Conservation (phyloP, 2,113 vertebrate genomes). For the Actenoides hombroni region DNA sequence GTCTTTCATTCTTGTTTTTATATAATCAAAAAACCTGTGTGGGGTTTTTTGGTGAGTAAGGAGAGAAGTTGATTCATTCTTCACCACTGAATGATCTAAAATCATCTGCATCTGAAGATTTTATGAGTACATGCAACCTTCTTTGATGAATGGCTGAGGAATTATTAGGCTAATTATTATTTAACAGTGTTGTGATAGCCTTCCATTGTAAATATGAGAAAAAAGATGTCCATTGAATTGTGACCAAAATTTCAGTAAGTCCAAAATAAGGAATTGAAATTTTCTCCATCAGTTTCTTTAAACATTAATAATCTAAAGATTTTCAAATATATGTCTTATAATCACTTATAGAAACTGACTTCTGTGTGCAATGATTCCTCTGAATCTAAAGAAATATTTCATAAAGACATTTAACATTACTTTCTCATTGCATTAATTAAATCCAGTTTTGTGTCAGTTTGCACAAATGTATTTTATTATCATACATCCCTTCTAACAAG, state of each 20-base stretch:
- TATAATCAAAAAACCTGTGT: rapidly evolving
- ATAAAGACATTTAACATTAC: background rate
- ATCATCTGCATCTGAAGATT: background rate
- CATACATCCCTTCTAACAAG: background rate
- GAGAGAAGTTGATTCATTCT: background rate
- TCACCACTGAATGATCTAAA: background rate
- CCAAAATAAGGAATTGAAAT: background rate
- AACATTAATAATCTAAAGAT: background rate
- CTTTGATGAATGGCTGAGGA: background rate
- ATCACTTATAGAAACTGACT: background rate
- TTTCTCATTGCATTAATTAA: background rate
- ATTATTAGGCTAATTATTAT: background rate
- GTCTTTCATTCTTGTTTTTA: background rate
- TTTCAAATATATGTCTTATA: background rate
- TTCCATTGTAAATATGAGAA: background rate
- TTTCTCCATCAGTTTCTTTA: background rate
- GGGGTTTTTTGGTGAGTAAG: rapidly evolving
- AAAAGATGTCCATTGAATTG: background rate
- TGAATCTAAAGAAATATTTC: background rate
- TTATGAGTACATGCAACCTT: background rate
- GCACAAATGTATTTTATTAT: background rate
- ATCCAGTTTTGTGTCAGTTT: background rate
- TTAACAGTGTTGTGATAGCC: background rate
- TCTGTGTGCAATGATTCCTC: background rate
- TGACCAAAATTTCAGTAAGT: background rate